Base-by-base conservation (phyloP, 2,888 invertebrate genomes). In the Dusona sp. region DNA sequence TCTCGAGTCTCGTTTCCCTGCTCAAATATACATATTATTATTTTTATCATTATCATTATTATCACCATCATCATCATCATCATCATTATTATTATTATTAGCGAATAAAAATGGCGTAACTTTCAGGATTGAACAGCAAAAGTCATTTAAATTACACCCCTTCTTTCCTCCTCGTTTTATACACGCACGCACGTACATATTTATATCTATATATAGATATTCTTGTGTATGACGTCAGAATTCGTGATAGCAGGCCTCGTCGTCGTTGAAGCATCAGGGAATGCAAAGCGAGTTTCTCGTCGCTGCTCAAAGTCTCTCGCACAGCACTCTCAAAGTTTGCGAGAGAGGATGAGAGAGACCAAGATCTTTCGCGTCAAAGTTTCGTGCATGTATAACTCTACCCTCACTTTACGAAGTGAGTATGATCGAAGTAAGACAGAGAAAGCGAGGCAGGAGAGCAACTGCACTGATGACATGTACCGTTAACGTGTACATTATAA, bases 181-280 rank as follows among this genome's bases (percentile, higher is more conserved):
- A 42, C 45, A 57, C 25, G 25, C 57, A 25, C 61, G 13, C n/a
- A 51, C 9, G n/a, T 33, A 9, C 33, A 9, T 51, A 78, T 65
- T 25, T 42, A 45, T 65, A 22, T 51, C 2, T 78, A 54, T 65
- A 22, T 51, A 11, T 8, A 11, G 42, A 19, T 36, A 78, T 9
- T 36, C 19, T 13, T 79, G 6, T 29, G 36, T 54, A 57, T 79
- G 54, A 85, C 81, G 73, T 85, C 80, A 81, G 78, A 65, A 65
- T 54, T 79, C 72, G 61, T 54, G 82, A 75, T 82, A 61, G 74
- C 74, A 61, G 78, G 75, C 57, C 82, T 61, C 51, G 81, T 72
- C 54, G 79, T 85, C 78, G 79, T 80, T 80, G 80, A 78, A 83
- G 80, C 80, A 83, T 67, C 80, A 29, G 73, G 72, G 77, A 80